Percentiles rank a stretch among this genome's conserved stretches.
phyloP scores from a whole-genome alignment of 2,888 invertebrate genomes.

The Enchytraeus crypticus region DNA sequence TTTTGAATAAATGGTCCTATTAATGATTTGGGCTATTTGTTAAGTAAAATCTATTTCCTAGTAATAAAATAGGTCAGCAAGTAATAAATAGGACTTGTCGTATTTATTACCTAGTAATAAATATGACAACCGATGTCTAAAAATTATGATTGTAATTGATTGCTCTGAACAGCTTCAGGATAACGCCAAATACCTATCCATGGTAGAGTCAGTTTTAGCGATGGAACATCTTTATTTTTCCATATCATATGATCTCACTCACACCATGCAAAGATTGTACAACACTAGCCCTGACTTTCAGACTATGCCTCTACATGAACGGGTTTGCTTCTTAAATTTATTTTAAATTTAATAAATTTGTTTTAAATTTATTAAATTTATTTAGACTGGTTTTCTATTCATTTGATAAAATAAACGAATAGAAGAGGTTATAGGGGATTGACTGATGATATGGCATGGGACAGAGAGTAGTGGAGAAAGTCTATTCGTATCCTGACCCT shows the following conservation, averaged over 20 bases:
- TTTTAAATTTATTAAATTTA: no score
- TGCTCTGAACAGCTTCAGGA: constrained; percentile 52
- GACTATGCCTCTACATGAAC: constrained; percentile 52
- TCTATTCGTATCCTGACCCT: no score
- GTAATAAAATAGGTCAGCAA: no score
- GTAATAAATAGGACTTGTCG: no score
- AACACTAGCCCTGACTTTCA: constrained; percentile 74
- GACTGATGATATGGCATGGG: no score
- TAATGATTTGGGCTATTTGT: background rate
- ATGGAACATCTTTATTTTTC: constrained; percentile 87
- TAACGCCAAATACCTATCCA: constrained; percentile 72
- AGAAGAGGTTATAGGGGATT: no score
- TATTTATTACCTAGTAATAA: no score
- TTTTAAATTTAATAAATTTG: no score
- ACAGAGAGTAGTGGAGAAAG: no score
- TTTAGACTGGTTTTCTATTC: no score
- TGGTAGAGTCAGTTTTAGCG: constrained; percentile 72
- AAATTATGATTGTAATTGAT: background rate
- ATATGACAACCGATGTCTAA: no score
- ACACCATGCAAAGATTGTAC: constrained; percentile 72
- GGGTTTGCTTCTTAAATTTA: constrained; percentile 42
- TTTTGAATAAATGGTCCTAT: background rate
- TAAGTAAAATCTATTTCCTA: background rate
- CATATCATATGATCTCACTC: constrained; percentile 84
- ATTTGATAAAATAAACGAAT: no score